Evolutionary conservation across 2,888 invertebrate species (phyloP), one percentile per base, ranked within the genome.

Genomic region (Cabera pusaria): DNA sequence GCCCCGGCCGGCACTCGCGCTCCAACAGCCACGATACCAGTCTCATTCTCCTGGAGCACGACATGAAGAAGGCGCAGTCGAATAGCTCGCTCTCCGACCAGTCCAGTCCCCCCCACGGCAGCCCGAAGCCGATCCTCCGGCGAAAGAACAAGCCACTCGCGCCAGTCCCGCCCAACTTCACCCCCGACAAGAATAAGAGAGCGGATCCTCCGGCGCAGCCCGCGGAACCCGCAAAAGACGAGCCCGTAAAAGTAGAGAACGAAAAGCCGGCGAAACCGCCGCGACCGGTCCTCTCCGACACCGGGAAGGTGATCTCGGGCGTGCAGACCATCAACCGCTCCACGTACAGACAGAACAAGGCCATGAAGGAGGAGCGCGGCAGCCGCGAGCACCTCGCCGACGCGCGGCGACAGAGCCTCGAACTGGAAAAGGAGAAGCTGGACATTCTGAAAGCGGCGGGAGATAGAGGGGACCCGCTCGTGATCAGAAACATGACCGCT

Each of bases 111-210:
- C 93, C 93, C 2, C 91, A 93, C 55, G 92, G 94, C 18, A 95
- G 95, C 76, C 95, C 95, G 7, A 93, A 93, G 56, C 93, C 93
- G 4, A 91, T 92, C 27, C 78, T 91, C 51, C 87, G 95, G 40
- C 91, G 94, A 59, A 95, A 95, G 77, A 93, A 94, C 58, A 95
- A 95, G 66, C 93, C 94, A 2, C 81, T 90, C 16, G 94, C 94
- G 0, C 94, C 94, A 1, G 92, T 92, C 6, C 94, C 94, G 18
- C 93, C 93, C 2, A 90, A 90, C 51, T 90, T 90, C 45, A 89
- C 90, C 1, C 90, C 90, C 0, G 90, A 90, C 45, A 90, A 89
- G 48, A 79, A 61, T 35, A 78, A 71, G 40, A 80, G 74, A 44
- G 54, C 55, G 0, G 83, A 82, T 61, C 44, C 54, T 2, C 50